Percentiles rank a stretch among this genome's conserved stretches.
These are phyloP conservation scores for Arizona elegans DNA, from an alignment of 2,113 vertebrate genomes.

Conservation along the genomic window DNA sequence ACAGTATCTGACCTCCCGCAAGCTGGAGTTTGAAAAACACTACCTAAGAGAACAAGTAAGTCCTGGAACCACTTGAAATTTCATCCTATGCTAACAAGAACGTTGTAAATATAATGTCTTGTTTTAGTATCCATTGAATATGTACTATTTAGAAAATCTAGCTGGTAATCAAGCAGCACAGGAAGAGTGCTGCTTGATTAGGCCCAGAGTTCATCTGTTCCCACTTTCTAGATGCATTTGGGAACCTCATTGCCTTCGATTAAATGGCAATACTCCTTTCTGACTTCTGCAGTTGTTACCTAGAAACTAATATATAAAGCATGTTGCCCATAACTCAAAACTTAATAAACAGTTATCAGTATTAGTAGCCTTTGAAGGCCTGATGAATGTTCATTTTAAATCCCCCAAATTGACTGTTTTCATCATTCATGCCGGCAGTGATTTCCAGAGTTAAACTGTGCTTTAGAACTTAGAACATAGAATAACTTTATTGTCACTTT, in stretches of 20 bases:
- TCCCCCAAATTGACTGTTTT: not conserved
- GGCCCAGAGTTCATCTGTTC: not conserved
- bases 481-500: too few relatives aligned
- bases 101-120: not conserved
- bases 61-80: not conserved
- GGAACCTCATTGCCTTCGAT: not conserved
- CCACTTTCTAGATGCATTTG: not conserved
- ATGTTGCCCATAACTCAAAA: not conserved
- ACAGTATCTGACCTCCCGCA: slow-evolving; percentile 65
- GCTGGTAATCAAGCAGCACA: not conserved
- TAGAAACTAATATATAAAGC: not conserved
- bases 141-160: not conserved
- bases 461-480: too few relatives aligned
- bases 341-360: not conserved
- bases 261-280: not conserved
- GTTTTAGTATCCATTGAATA: not conserved
- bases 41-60: slow-evolving; percentile 68
- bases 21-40: slow-evolving; percentile 66
- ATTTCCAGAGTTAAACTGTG: not conserved
- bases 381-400: not conserved
- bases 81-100: not conserved
- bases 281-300: not conserved
- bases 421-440: not conserved
- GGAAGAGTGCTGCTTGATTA: not conserved
- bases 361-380: not conserved